phyloP scores from a whole-genome alignment of 2,113 vertebrate genomes.

The Bothrops jararaca region DNA sequence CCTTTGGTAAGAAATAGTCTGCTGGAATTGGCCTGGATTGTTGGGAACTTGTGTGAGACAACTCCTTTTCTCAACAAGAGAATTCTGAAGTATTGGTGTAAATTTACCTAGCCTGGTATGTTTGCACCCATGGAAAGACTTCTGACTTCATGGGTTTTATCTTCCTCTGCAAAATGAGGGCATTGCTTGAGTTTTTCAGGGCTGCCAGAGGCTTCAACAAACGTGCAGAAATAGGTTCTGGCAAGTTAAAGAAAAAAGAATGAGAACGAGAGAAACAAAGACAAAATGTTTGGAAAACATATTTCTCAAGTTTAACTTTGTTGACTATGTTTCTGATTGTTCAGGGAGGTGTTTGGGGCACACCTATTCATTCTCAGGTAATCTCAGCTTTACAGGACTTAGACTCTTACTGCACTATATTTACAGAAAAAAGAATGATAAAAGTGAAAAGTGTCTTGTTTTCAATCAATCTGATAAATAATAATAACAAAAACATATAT shows the following conservation, averaged over 20 bases:
- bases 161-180: conserved; percentile 32
- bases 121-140: conserved; percentile 52
- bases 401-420: conserved; percentile 42
- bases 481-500: not conserved
- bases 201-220: conserved; percentile 37
- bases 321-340: conserved; percentile 60
- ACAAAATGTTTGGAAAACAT: conserved; percentile 47
- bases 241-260: not conserved
- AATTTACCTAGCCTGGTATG: conserved; percentile 64
- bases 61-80: conserved; percentile 55
- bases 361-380: conserved; percentile 49
- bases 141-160: conserved; percentile 51
- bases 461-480: conserved; percentile 42
- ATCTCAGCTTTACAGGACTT: conserved; percentile 50
- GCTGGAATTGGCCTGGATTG: conserved; percentile 53
- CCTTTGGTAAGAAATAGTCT: conserved; percentile 58
- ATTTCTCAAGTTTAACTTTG: conserved; percentile 49
- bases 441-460: conserved; percentile 2
- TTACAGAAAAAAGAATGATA: conserved; percentile 46
- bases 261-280: conserved; percentile 17
- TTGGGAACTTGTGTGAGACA: conserved; percentile 55
- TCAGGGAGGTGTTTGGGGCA: conserved; percentile 61
- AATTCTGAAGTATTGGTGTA: conserved; percentile 48
- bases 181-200: conserved; percentile 26
- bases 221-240: conserved; percentile 53